Percentiles rank a stretch among this genome's conserved stretches.
Conservation (phyloP, 1,140 invertebrate species). For the Potamilus streckersoni region DNA sequence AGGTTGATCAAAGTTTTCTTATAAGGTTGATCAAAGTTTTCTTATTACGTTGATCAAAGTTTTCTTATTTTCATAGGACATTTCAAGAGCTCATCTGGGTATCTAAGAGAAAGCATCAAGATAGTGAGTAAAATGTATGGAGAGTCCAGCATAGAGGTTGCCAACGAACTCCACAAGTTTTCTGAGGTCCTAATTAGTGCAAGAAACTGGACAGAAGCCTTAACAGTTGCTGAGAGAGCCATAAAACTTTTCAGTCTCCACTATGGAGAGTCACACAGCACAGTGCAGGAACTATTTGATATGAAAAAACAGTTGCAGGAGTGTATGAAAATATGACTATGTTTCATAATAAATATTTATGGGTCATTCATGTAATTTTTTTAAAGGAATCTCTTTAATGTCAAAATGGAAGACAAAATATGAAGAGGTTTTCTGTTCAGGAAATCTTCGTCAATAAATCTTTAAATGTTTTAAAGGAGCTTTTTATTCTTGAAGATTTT, state of each 20-base stretch:
- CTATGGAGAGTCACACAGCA: slow-evolving; percentile 33
- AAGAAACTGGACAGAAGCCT: slow-evolving; percentile 27
- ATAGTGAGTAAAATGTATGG: slow-evolving; percentile 72
- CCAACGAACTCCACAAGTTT: slow-evolving; percentile 71
- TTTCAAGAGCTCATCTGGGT: slow-evolving; percentile 65
- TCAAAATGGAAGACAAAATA: no score
- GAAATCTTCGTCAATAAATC: no score
- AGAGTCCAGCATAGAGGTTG: slow-evolving; percentile 71
- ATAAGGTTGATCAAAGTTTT: background rate
- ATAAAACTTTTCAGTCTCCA: slow-evolving; percentile 30
- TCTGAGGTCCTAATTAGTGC: slow-evolving; percentile 72
- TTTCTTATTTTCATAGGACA: slow-evolving; percentile 27
- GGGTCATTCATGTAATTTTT: no score
- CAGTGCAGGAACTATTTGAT: slow-evolving; percentile 11
- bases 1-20: no score
- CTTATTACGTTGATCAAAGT: background rate
- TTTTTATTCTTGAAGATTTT: no score
- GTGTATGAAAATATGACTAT: no score
- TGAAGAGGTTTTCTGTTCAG: no score
- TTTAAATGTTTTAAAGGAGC: no score
- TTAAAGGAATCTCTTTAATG: no score
- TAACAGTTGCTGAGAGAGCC: slow-evolving; percentile 32
- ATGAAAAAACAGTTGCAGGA: no score
- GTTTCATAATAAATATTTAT: no score
- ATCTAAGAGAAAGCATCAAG: slow-evolving; percentile 68